Evolutionary conservation across 1,140 invertebrate species (phyloP), one percentile per base, ranked within the genome.

Genomic region (Ephestia elutella): DNA sequence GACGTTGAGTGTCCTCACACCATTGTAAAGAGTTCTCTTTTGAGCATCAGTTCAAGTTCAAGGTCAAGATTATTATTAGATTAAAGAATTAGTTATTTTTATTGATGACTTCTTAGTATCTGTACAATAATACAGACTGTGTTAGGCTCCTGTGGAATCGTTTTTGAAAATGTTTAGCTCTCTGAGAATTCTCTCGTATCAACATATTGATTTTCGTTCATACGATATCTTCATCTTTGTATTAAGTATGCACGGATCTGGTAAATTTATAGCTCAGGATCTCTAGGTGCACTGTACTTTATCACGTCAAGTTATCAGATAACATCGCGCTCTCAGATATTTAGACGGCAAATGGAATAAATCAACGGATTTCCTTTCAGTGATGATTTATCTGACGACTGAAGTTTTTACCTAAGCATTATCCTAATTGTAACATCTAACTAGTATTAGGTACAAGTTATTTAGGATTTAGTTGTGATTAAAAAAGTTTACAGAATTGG

Each of bases 1-100:
- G 72, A 74, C 71, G 62, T 78, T 62, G 63, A 82, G 71, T 71
- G 63, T 62, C 64, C 68, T 72, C 58, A 66, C 64, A 66, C 64
- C 66, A 3, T 25, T 72, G 75, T 73, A 73, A 65, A 71, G 70
- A 71, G 61, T 69, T 65, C 25, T 56, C 72, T 79, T 70, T 71
- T 70, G 49, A 65, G 49, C 62, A n/a, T 20, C 32, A 54, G 51
- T 68, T 63, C 59, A 57, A 68, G 61, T 71, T 75, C 66, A 73
- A 68, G 61, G 62, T 54, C 75, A 70, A 77, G 69, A 44, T n/a
- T 44, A 3, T 17, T 15, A 44, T 10, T 25, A 25, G 21, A 25
- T 25, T 25, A 25, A 25, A 3, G 21, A 25, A 3, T 3, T 25
- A 25, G 7, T 7, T 25, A 7, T 25, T 25, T 25, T 2, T 25